These are phyloP conservation scores for Apis florea DNA, from an alignment of 1,140 invertebrate species.

Conservation along the genomic window DNA sequence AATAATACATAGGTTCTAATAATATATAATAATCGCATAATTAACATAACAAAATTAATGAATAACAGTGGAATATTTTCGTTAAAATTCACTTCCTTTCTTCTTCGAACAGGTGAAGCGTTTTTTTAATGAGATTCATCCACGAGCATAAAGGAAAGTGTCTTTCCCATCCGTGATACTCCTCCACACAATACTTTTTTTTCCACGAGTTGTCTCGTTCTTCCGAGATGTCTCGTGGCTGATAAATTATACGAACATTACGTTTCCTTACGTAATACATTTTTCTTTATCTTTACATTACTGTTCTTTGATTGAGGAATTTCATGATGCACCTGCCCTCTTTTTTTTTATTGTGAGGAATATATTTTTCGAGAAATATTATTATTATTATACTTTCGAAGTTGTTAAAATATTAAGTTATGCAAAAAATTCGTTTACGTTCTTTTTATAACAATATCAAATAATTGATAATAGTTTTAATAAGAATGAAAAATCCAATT, in stretches of 20 bases:
- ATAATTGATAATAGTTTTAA: too few species aligned
- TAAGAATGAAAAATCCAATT: too few species aligned
- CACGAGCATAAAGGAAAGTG: constrained; percentile 41
- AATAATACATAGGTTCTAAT: background rate
- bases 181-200: constrained; percentile 53
- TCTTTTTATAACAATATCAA: too few species aligned
- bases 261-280: constrained; percentile 41
- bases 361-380: background rate
- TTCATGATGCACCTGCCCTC: background rate
- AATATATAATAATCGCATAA: background rate
- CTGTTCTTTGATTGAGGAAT: background rate
- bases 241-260: constrained; percentile 43
- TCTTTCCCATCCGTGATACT: constrained; percentile 54
- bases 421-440: too few species aligned
- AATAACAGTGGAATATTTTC: constrained; percentile 34
- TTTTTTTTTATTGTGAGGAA: background rate
- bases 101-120: constrained; percentile 56
- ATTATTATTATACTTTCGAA: background rate
- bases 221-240: constrained; percentile 46
- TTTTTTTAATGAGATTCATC: constrained; percentile 57
- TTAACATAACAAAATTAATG: background rate
- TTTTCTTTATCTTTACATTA: constrained; percentile 44
- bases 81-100: constrained; percentile 55
- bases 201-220: constrained; percentile 6
- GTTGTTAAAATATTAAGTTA: too few species aligned